phyloP scores from a whole-genome alignment of 2,888 invertebrate species.

The Cantharis nigra region DNA sequence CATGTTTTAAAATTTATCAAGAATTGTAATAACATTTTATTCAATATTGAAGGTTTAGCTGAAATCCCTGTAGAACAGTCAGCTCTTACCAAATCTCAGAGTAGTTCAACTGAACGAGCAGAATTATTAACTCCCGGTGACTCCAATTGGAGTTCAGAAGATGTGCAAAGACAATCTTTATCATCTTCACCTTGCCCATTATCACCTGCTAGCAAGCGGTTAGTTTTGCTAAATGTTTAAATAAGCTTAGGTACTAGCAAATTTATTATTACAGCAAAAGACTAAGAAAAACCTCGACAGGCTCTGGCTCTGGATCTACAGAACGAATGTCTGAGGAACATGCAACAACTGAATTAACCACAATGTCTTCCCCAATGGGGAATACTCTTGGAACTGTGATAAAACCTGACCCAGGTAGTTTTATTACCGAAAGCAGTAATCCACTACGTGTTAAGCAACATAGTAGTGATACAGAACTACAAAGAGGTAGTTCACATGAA shows the following conservation, averaged over 20 bases:
- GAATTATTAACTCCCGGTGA: constrained; percentile 64
- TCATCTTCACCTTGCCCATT: constrained; percentile 67
- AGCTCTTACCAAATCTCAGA: constrained; percentile 69
- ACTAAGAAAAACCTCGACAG: constrained; percentile 69
- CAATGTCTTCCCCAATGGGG: constrained; percentile 56
- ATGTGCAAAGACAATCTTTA: constrained; percentile 63
- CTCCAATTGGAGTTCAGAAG: constrained; percentile 61
- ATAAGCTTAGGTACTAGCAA: not conserved
- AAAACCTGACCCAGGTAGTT: constrained; percentile 53
- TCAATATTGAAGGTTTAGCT: constrained; percentile 64
- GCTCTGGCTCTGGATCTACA: constrained; percentile 60
- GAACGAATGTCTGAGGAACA: constrained; percentile 61
- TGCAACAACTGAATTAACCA: constrained; percentile 52
- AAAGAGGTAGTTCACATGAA: constrained; percentile 61
- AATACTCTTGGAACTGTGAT: constrained; percentile 52
- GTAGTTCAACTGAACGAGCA: constrained; percentile 57
- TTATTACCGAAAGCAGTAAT: constrained; percentile 41
- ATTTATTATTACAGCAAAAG: constrained; percentile 58
- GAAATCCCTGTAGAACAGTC: constrained; percentile 83
- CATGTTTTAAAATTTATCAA: too few species aligned
- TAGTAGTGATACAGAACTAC: constrained; percentile 54
- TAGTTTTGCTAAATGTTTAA: constrained; percentile 9
- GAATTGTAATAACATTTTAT: not conserved
- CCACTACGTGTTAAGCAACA: constrained; percentile 46
- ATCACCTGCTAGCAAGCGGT: constrained; percentile 57